These are phyloP conservation scores for Apostichopus japonicus DNA, from an alignment of 35 echinoderm and acorn worm species.

Conservation along the genomic window DNA sequence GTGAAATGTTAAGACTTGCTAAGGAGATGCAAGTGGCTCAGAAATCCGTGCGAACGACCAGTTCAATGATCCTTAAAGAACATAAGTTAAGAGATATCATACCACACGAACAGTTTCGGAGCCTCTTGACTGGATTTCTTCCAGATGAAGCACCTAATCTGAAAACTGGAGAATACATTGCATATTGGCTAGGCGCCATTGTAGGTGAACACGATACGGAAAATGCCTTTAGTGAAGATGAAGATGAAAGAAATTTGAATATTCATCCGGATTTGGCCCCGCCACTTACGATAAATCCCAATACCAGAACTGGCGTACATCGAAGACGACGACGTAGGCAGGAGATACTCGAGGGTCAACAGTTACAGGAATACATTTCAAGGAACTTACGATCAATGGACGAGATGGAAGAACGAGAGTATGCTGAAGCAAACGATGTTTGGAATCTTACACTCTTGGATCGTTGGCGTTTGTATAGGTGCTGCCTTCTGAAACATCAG, in stretches of 20 bases:
- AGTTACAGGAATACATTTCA: slow-evolving; percentile 25
- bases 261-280: slow-evolving; percentile 10
- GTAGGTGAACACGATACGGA: slow-evolving; percentile 30
- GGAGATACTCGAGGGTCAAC: slow-evolving; percentile 17
- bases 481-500: slow-evolving; percentile 32
- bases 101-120: slow-evolving; percentile 23
- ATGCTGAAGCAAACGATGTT: slow-evolving; percentile 19
- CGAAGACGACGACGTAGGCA: background rate
- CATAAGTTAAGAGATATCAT: slow-evolving; percentile 43
- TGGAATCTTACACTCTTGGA: slow-evolving; percentile 13
- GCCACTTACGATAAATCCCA: background rate
- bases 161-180: slow-evolving; percentile 10
- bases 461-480: slow-evolving; percentile 62
- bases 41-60: slow-evolving; percentile 29
- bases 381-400: slow-evolving; percentile 1
- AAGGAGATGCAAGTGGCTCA: slow-evolving; percentile 39
- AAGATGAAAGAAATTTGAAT: slow-evolving; percentile 22
- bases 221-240: slow-evolving; percentile 47
- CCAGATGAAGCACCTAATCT: background rate
- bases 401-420: slow-evolving; percentile 1
- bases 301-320: background rate
- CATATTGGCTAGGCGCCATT: slow-evolving; percentile 13
- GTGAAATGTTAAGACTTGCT: slow-evolving; percentile 26
- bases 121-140: slow-evolving; percentile 12
- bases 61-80: slow-evolving; percentile 34